phyloP scores from a whole-genome alignment of 2,888 invertebrate genomes.

The Acleris cristana region DNA sequence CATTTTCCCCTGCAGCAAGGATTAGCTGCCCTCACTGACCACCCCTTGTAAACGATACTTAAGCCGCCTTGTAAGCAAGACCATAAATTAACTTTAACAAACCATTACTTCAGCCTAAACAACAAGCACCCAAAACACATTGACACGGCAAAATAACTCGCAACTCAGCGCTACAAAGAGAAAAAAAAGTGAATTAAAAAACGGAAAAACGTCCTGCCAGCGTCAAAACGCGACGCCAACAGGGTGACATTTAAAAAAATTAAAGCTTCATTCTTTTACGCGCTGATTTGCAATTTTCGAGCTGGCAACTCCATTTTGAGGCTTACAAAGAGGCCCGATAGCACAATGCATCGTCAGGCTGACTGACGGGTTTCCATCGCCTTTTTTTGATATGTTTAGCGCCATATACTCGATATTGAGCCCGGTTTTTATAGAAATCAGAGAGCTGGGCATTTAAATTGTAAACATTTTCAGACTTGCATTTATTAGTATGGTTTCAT shows the following conservation, averaged over 20 bases:
- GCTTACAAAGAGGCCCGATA: conserved; percentile 23
- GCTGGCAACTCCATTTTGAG: conserved; percentile 31
- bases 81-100: neutral
- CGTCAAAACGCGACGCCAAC: conserved; percentile 13
- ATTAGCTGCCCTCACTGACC: too few species aligned
- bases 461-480: too few species aligned
- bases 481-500: too few species aligned
- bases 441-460: too few species aligned
- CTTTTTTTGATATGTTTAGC: neutral
- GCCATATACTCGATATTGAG: too few species aligned
- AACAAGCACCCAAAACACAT: neutral
- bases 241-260: conserved; percentile 31
- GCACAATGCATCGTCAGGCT: conserved; percentile 35
- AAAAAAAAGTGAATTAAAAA: neutral
- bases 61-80: neutral
- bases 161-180: neutral
- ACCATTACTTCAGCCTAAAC: neutral
- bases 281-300: conserved; percentile 36
- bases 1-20: too few species aligned
- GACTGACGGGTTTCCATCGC: conserved; percentile 21
- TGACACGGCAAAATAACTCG: conserved; percentile 9
- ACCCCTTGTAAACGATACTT: neutral
- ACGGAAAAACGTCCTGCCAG: conserved; percentile 12
- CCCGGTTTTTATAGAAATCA: too few species aligned
- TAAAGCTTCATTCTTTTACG: conserved; percentile 30